A percentile compares a stretch with the other conserved stretches of the same genome.
Conservation (phyloP, 2,797 vertebrate genomes). For the Sorex maritimensis region DNA sequence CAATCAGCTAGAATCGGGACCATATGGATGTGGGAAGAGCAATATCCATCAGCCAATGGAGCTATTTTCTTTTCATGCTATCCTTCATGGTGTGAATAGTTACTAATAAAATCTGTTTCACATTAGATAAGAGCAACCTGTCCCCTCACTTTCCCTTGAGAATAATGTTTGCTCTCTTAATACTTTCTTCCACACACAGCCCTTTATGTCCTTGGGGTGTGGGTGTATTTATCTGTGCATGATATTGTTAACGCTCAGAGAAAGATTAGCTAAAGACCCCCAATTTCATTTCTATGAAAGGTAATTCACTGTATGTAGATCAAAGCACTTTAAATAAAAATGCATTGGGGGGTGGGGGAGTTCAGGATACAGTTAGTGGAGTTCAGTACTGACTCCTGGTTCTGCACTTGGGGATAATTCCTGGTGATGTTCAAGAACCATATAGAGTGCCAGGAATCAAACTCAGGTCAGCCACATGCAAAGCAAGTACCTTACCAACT, state of each 20-base stretch:
- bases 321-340: constrained; percentile 52
- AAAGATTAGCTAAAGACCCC: background rate
- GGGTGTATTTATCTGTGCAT: background rate
- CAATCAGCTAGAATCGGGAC: background rate
- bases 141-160: constrained; percentile 10
- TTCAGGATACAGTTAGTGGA: no score
- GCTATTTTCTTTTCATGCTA: background rate
- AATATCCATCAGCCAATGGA: constrained; percentile 31
- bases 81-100: constrained; percentile 26
- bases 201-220: background rate
- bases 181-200: no score
- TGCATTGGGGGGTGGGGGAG: constrained; percentile 4
- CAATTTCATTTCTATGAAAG: constrained; percentile 41
- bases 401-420: no score
- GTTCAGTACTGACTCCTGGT: no score
- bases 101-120: constrained; percentile 39
- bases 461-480: no score
- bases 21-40: constrained; percentile 6
- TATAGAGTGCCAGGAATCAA: no score
- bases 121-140: constrained; percentile 39
- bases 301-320: constrained; percentile 19
- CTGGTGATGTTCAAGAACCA: no score
- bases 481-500: no score
- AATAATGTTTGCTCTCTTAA: background rate
- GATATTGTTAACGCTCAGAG: background rate